These are phyloP conservation scores for Azemiops feae DNA, from an alignment of 2,113 vertebrate species.

Conservation along the genomic window DNA sequence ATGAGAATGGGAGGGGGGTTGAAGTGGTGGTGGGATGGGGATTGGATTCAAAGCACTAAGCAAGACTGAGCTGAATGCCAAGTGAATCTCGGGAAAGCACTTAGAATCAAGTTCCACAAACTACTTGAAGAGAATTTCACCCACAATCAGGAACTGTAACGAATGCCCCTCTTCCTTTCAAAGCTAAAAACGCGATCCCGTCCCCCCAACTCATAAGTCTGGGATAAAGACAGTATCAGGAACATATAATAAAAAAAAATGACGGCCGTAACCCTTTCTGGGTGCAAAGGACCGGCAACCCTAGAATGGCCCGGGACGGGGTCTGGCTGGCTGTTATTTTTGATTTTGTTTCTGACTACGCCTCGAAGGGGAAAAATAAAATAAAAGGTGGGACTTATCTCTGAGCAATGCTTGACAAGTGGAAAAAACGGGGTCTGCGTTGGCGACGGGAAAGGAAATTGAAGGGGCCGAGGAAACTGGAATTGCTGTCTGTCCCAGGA, in stretches of 20 bases:
- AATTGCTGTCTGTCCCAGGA: slow-evolving; percentile 63
- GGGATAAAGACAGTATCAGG: slow-evolving; percentile 69
- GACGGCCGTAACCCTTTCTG: slow-evolving; percentile 88
- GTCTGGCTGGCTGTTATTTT: not conserved
- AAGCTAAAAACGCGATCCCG: slow-evolving; percentile 13
- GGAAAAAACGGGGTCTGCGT: slow-evolving; percentile 49
- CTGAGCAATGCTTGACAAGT: slow-evolving; percentile 48
- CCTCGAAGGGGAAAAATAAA: not conserved
- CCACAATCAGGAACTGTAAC: not conserved
- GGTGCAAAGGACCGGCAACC: slow-evolving; percentile 83
- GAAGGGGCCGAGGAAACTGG: slow-evolving; percentile 19
- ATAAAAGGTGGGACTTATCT: not conserved
- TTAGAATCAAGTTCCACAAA: not conserved
- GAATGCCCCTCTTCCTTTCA: slow-evolving; percentile 16
- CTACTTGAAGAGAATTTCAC: not conserved
- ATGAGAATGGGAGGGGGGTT: not conserved
- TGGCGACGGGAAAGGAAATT: not conserved
- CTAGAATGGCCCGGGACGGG: not conserved
- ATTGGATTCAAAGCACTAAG: slow-evolving; percentile 17
- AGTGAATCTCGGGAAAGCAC: slow-evolving; percentile 26
- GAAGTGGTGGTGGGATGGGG: not conserved
- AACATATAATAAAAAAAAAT: slow-evolving; percentile 86
- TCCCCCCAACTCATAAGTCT: slow-evolving; percentile 54
- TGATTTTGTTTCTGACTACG: not conserved
- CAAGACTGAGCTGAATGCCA: slow-evolving; percentile 41